Percentiles rank a stretch among this genome's conserved stretches.
These are phyloP conservation scores for Vireo griseus DNA, from an alignment of 2,797 vertebrate species.

Conservation along the genomic window DNA sequence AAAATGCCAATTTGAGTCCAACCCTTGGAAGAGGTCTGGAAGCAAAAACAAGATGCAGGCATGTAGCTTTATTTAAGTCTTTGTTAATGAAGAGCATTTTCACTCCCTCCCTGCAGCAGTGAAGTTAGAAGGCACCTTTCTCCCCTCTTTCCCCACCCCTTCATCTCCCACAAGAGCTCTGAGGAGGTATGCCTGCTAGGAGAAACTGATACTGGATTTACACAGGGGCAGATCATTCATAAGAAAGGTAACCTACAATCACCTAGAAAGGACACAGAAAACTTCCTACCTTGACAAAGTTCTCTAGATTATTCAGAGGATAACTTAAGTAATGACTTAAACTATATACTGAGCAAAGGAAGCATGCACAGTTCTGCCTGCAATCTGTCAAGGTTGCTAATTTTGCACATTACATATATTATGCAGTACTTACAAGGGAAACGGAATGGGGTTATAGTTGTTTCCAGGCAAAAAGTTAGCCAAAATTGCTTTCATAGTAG, in stretches of 20 bases:
- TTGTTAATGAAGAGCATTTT: background rate
- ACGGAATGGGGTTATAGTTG: slow-evolving; percentile 92
- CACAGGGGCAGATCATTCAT: background rate
- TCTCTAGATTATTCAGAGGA: background rate
- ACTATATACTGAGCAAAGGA: background rate
- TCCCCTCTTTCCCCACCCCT: background rate
- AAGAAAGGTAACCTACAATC: background rate
- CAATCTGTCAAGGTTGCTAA: background rate
- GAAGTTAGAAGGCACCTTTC: background rate
- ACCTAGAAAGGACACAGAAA: background rate
- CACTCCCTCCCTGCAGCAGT: background rate
- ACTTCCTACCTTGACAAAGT: background rate
- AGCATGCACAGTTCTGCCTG: background rate
- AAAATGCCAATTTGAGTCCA: slow-evolving; percentile 44
- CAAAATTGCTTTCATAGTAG: slow-evolving; percentile 98
- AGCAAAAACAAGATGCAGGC: slow-evolving; percentile 26
- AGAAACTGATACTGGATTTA: background rate
- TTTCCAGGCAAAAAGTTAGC: slow-evolving; percentile 97
- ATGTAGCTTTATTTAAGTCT: background rate
- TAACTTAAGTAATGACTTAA: background rate
- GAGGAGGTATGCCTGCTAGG: background rate
- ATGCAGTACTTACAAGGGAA: slow-evolving; percentile 90
- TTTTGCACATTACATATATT: background rate
- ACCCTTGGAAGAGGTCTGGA: slow-evolving; percentile 49
- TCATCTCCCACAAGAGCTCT: background rate